A percentile compares a stretch with the other conserved stretches of the same genome.
Evolutionary conservation across 1,140 invertebrate genomes (phyloP).

Genomic region (Drosophila carrolli): DNA sequence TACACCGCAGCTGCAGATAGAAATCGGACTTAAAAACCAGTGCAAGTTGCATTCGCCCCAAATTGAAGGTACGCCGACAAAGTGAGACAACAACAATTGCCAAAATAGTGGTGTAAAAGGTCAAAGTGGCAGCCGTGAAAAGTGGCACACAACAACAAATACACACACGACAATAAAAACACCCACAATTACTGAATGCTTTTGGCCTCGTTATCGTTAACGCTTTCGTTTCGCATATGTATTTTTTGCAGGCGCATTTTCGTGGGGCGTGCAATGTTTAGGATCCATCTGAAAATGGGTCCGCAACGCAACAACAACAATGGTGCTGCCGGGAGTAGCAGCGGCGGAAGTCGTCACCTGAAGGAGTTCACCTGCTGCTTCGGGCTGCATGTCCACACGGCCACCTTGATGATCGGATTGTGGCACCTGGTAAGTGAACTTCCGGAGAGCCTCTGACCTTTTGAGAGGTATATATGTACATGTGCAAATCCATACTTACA

Average conservation of each 20-base stretch:
- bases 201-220: conserved; percentile 8
- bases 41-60: conserved; percentile 25
- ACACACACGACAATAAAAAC: conserved; percentile 1
- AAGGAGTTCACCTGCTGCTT: conserved; percentile 91
- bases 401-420: conserved; percentile 91
- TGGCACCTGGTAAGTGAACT: conserved; percentile 91
- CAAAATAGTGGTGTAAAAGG: conserved; percentile 16
- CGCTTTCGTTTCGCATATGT: conserved; percentile 13
- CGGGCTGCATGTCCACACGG: conserved; percentile 93
- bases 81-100: neutral
- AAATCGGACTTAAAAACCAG: conserved; percentile 25
- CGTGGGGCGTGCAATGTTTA: conserved; percentile 86
- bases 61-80: conserved; percentile 17
- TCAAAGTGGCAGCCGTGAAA: conserved; percentile 25
- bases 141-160: conserved; percentile 40
- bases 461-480: conserved; percentile 6
- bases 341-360: conserved; percentile 81
- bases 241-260: conserved; percentile 25
- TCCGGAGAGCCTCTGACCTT: conserved; percentile 22
- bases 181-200: conserved; percentile 22
- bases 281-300: conserved; percentile 88
- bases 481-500: neutral
- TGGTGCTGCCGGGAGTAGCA: conserved; percentile 24
- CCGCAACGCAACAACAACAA: conserved; percentile 85
- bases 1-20: conserved; percentile 11